Evolutionary conservation across 2,888 invertebrate genomes (phyloP), one percentile per base, ranked within the genome.

Genomic region (Agriotes lineatus): DNA sequence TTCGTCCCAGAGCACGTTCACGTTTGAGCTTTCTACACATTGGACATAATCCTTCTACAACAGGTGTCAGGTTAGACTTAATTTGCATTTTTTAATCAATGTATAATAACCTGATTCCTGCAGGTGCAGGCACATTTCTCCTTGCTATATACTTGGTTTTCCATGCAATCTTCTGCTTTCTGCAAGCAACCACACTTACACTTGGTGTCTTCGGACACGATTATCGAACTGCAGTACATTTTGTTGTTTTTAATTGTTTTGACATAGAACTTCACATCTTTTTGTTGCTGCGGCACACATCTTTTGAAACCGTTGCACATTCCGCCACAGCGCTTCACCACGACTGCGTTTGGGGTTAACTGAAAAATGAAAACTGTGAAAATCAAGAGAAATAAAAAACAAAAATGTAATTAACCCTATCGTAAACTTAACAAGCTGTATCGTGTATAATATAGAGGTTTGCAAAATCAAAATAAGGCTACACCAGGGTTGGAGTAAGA

Each of bases 251-350:
- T 68, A 4, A 76, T 60, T 10, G 77, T 73, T 62, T 75, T 73
- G 5, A 82, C 79, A 19, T 76, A 75, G 60, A 78, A 73, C 16
- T 75, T 72, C 1, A 70, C 65, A 19, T 77, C 73, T 20, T 61
- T 62, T 2, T 67, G 73, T 44, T 72, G 69, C 0, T 70, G 65
- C 2, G 81, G 75, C 9, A 79, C 10, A 66, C 82, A 83, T 25
- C 72, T 70, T 59, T 75, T 77, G 16, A 69, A 72, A 30, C 80
- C 79, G 39, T 69, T 72, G 44, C 82, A 83, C 61, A 77, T 76
- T 10, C 81, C 81, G 9, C 78, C 76, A 60, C 83, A 83, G 10
- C 79, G 75, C 66, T 81, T 80, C 2, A 82, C 80, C 6, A 77
- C 66, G 4, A 81, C 79, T 52, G 79, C 77, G 56, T 78, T 78